Base-by-base conservation (phyloP, 2,113 vertebrate genomes). In the Coturnix japonica region DNA sequence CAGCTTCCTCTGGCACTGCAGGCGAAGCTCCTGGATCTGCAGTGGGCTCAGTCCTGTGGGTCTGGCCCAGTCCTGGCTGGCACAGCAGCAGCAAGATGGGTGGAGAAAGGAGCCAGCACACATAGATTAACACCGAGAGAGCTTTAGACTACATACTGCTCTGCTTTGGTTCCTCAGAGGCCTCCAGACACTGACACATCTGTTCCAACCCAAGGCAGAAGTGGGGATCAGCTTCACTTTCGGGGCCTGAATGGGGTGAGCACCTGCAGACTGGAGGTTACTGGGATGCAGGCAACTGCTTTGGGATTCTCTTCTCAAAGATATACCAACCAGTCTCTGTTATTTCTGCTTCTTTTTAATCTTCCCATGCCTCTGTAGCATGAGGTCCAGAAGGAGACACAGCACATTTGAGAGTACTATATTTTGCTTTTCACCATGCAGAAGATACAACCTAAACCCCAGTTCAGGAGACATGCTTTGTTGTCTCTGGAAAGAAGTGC, bases 381-480 rank as follows among this genome's bases (percentile, higher is more conserved):
- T 18, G 17, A 79, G 65, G 44, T 61, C 57, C 23, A 26, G 7
- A 6, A 25, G 56, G 61, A 85, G 86, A 80, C 31, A 63, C 39
- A 65, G 15, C 44, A 64, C 2, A 6, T 18, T 59, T 69, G 35
- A 11, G 53, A 49, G 25, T 33, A 18, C 18, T 30, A 31, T 22
- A 25, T 35, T 31, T 74, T 11, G 28, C 61, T 33, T 67, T 41
- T 60, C 56, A 35, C 31, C 56, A 63, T 21, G 33, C 6, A 11
- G 37, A 35, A 25, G 23, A 39, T 7, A 59, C 15, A 81, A 85
- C 43, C 30, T 22, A 19, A 78, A 81, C 25, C 1, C 1, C 18
- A 61, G 26, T 10, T 31, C 16, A 13, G 1, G 0, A 0, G 0
- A 15, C n/a, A 44, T 1, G 14, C 30, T 63, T 16, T 43, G 26